Evolutionary conservation across 2,888 invertebrate species (phyloP).

Genomic region (Tipula vernalis): DNA sequence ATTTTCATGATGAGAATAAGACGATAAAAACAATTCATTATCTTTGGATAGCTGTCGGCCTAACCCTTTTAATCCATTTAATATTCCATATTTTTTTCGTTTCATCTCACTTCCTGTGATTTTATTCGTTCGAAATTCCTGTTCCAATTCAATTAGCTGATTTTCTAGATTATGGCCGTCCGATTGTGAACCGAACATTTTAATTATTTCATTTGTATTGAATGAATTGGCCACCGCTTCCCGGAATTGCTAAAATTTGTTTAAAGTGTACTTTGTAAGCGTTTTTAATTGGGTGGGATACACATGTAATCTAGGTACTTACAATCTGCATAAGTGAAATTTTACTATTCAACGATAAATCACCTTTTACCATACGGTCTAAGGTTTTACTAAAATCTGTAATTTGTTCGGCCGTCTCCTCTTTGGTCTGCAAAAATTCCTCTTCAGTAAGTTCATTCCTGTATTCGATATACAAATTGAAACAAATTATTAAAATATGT

Average conservation of each 20-base stretch:
- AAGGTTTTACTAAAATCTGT: constrained; percentile 53
- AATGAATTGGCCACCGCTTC: constrained; percentile 63
- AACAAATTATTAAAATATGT: neutral
- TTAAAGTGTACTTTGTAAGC: neutral
- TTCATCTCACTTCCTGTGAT: constrained; percentile 37
- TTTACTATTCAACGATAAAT: constrained; percentile 52
- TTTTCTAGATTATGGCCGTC: neutral
- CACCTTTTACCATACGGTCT: constrained; percentile 48
- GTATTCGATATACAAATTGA: constrained; percentile 17
- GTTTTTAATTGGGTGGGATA: neutral
- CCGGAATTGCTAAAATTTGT: constrained; percentile 46
- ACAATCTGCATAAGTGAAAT: constrained; percentile 53
- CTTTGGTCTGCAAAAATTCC: constrained; percentile 55
- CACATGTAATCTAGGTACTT: constrained; percentile 20
- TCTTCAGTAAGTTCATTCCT: constrained; percentile 49
- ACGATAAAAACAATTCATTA: constrained; percentile 12
- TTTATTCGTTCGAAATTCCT: constrained; percentile 49
- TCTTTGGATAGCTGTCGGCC: constrained; percentile 9
- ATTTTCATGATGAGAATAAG: constrained; percentile 11
- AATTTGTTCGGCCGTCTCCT: constrained; percentile 57
- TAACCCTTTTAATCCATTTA: neutral
- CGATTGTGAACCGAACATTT: constrained; percentile 54
- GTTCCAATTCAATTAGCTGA: constrained; percentile 48
- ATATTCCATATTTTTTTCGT: constrained; percentile 37
- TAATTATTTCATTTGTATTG: constrained; percentile 60